A percentile compares a stretch with the other conserved stretches of the same genome.
Evolutionary conservation across 2,113 vertebrate genomes (phyloP).

Genomic region (Oreochromis spilurus): DNA sequence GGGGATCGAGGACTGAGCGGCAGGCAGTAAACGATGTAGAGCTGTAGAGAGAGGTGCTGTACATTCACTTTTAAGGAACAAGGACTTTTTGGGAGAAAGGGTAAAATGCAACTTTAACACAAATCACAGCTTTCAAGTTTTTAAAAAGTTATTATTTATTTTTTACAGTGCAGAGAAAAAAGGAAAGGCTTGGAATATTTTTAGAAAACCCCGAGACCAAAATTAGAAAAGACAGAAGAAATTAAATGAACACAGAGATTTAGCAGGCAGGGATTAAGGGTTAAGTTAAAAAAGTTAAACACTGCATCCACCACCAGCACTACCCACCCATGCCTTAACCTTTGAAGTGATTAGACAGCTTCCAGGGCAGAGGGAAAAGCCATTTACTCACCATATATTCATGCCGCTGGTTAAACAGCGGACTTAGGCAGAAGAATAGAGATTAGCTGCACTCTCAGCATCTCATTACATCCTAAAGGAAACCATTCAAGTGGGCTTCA

Average conservation of each 20-base stretch:
- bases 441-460: conserved; percentile 64
- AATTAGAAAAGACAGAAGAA: conserved; percentile 65
- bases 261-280: conserved; percentile 57
- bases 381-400: conserved; percentile 57
- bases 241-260: conserved; percentile 71
- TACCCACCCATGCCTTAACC: background rate
- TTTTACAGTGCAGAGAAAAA: background rate
- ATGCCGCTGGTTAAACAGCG: conserved; percentile 57
- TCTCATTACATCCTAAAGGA: conserved; percentile 69
- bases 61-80: background rate
- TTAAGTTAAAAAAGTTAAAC: conserved; percentile 70
- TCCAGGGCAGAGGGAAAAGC: conserved; percentile 54
- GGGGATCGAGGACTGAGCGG: background rate
- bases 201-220: background rate
- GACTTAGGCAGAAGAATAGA: conserved; percentile 58
- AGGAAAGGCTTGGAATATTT: background rate
- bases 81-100: background rate
- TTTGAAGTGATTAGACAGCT: conserved; percentile 69
- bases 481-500: conserved; percentile 60
- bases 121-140: background rate
- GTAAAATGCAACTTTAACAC: background rate
- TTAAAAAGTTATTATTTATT: fast-evolving
- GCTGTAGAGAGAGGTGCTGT: background rate
- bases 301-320: conserved; percentile 12
- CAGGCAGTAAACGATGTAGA: background rate